Evolutionary conservation across 2,113 vertebrate genomes (phyloP).

Genomic region (Porphyrio hochstetteri): DNA sequence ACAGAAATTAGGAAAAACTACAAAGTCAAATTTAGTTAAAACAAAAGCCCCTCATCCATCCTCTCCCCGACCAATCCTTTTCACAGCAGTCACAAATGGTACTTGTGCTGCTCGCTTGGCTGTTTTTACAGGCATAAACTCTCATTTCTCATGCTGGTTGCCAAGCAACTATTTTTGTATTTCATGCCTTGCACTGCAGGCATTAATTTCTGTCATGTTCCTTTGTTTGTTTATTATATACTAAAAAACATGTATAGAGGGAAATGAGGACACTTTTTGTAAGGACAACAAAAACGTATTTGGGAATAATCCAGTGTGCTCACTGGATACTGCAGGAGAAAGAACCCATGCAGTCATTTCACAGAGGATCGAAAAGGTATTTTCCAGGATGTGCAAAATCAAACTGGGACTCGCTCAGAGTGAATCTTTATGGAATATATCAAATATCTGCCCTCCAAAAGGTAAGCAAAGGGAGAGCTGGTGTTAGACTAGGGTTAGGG

Average conservation of each 20-base stretch:
- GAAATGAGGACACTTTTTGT: neutral
- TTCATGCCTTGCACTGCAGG: conserved; percentile 16
- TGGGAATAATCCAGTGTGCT: neutral
- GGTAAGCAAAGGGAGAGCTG: neutral
- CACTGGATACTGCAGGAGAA: neutral
- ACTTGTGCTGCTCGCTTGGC: neutral
- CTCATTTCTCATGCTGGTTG: conserved; percentile 47
- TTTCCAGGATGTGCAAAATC: neutral
- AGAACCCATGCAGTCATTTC: neutral
- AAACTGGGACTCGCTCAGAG: neutral
- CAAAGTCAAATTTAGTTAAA: neutral
- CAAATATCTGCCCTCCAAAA: neutral
- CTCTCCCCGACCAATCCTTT: neutral
- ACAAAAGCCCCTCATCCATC: neutral
- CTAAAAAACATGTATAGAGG: neutral
- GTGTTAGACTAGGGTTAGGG: neutral
- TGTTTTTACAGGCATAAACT: conserved; percentile 11
- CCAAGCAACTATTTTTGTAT: conserved; percentile 66
- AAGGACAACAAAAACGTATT: neutral
- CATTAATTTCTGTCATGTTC: conserved; percentile 55
- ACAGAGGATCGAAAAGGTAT: neutral
- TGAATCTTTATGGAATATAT: neutral
- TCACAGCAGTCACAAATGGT: neutral
- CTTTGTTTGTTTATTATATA: conserved; percentile 50
- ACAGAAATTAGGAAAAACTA: neutral